Evolutionary conservation across 1,140 invertebrate genomes (phyloP).

Genomic region (Aricia agestis): DNA sequence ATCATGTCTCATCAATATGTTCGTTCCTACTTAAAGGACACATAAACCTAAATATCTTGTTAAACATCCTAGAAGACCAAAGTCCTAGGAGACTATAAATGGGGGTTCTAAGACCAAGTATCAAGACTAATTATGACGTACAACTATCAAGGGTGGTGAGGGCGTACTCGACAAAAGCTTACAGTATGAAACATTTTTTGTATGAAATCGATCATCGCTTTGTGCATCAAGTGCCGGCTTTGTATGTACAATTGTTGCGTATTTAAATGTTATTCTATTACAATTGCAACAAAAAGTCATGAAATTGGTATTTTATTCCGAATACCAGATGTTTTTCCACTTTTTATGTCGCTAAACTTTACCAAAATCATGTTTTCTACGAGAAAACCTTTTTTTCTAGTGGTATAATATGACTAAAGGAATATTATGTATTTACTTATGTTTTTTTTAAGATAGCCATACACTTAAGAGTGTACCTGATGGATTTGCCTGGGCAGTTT

Average conservation of each 20-base stretch:
- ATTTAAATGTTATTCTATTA: slow-evolving; percentile 3
- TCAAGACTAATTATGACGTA: background rate
- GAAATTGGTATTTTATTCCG: background rate
- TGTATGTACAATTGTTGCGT: background rate
- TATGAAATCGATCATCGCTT: slow-evolving; percentile 63
- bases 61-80: background rate
- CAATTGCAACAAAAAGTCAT: background rate
- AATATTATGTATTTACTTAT: too few species aligned
- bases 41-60: too few species aligned
- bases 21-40: too few species aligned
- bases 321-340: background rate
- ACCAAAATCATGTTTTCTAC: background rate
- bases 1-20: too few species aligned
- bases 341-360: background rate
- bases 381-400: too few species aligned
- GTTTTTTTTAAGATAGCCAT: too few species aligned
- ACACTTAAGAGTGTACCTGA: too few species aligned
- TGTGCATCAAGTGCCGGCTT: slow-evolving; percentile 10
- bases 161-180: slow-evolving; percentile 56
- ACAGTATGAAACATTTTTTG: slow-evolving; percentile 69
- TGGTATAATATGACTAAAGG: too few species aligned
- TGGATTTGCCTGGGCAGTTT: too few species aligned
- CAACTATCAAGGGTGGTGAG: slow-evolving; percentile 45
- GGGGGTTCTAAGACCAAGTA: background rate
- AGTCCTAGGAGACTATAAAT: background rate